Conservation (phyloP, 2,888 invertebrate species). For the Dioctria rufipes region DNA sequence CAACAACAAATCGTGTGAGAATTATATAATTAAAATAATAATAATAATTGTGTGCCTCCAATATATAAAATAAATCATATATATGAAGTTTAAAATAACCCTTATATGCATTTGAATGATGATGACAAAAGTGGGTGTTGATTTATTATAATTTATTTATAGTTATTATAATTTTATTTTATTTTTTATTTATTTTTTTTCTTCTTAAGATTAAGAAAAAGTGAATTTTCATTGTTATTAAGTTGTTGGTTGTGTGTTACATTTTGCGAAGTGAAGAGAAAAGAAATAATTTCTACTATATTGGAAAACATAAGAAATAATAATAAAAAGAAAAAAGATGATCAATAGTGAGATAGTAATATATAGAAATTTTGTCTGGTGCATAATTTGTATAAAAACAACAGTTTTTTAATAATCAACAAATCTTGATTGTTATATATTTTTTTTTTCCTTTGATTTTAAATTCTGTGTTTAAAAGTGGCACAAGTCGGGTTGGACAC, state of each 20-base stretch:
- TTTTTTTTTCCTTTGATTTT: slow-evolving; percentile 46
- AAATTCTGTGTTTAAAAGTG: slow-evolving; percentile 68
- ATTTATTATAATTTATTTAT: background rate
- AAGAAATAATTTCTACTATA: background rate
- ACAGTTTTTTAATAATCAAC: background rate
- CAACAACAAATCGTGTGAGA: background rate
- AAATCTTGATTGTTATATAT: slow-evolving; percentile 19
- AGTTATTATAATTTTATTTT: too few species aligned
- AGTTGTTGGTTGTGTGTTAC: background rate
- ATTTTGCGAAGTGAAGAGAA: background rate
- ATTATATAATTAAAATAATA: background rate
- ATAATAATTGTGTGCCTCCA: background rate
- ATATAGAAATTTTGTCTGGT: background rate
- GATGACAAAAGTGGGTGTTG: slow-evolving; percentile 17
- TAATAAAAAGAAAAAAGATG: background rate
- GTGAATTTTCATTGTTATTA: background rate
- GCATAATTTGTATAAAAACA: background rate
- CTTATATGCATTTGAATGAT: background rate
- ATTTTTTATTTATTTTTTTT: too few species aligned
- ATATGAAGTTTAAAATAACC: background rate
- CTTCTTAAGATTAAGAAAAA: background rate
- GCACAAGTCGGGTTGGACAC: slow-evolving; percentile 72
- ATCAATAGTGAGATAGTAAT: background rate
- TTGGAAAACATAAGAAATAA: slow-evolving; percentile 4
- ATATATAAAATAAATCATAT: background rate